A percentile compares a stretch with the other conserved stretches of the same genome.
Evolutionary conservation across 64 coral and sea anemone genomes (phyloP).

Genomic region (Pocillopora damicornis): DNA sequence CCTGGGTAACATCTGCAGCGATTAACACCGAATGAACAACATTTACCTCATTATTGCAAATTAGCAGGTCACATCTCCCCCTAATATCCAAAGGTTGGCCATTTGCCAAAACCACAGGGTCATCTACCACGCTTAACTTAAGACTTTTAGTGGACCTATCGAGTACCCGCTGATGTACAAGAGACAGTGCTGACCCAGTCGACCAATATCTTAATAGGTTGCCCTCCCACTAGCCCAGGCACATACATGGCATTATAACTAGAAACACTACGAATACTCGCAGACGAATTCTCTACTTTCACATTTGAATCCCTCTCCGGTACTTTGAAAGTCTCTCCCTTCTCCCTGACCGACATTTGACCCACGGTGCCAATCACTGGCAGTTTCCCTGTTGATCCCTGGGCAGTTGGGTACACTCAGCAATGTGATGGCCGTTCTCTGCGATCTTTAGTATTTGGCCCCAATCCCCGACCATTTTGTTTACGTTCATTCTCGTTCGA

Average conservation of each 20-base stretch:
- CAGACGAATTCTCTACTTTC: neutral
- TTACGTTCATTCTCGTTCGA: neutral
- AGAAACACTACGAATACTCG: constrained; percentile 15
- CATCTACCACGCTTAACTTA: neutral
- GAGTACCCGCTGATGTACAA: neutral
- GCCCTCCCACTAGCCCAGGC: neutral
- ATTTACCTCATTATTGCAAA: neutral
- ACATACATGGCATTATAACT: constrained; percentile 11
- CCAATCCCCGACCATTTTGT: neutral
- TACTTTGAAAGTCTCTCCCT: no score
- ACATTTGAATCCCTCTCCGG: neutral
- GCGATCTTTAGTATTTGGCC: no score
- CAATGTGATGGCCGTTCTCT: no score
- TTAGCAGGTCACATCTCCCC: neutral
- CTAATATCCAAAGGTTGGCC: constrained; percentile 13
- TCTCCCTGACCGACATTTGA: no score
- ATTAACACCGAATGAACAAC: neutral
- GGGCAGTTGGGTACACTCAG: neutral
- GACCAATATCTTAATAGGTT: neutral
- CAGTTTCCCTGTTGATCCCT: no score
- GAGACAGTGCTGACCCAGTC: constrained; percentile 5
- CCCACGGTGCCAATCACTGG: no score
- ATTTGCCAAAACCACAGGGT: neutral
- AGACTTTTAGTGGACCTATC: neutral
- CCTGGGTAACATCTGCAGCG: neutral